phyloP scores from a whole-genome alignment of 2,888 invertebrate species.

The Diarsia brunnea region DNA sequence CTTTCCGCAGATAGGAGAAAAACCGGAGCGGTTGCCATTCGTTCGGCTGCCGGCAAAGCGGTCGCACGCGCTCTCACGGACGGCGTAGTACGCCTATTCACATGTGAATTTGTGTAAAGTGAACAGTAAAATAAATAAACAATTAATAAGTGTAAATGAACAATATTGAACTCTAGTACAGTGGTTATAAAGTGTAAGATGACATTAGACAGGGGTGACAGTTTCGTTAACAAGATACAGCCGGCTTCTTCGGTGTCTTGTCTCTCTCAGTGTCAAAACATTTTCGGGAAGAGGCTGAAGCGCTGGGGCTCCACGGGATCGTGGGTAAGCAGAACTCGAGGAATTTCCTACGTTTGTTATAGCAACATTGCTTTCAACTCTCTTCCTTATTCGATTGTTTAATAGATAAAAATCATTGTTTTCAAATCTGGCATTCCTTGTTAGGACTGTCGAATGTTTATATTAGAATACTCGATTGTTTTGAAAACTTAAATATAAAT shows the following conservation, averaged over 20 bases:
- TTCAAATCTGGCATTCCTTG: background rate
- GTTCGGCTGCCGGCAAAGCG: slow-evolving; percentile 76
- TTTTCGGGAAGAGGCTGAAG: slow-evolving; percentile 92
- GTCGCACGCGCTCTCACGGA: slow-evolving; percentile 75
- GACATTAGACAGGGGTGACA: slow-evolving; percentile 88
- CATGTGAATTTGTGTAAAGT: slow-evolving; percentile 57
- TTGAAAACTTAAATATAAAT: background rate
- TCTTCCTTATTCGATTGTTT: background rate
- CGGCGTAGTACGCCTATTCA: slow-evolving; percentile 45
- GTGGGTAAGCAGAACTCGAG: slow-evolving; percentile 90
- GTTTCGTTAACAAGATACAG: slow-evolving; percentile 87
- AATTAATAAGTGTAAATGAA: slow-evolving; percentile 51
- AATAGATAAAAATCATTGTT: background rate
- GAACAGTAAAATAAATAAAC: slow-evolving; percentile 46
- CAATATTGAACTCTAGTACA: slow-evolving; percentile 40
- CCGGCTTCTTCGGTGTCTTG: slow-evolving; percentile 89
- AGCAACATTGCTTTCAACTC: background rate
- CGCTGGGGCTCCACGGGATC: slow-evolving; percentile 94
- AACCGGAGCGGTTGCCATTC: slow-evolving; percentile 75
- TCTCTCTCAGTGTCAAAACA: slow-evolving; percentile 91
- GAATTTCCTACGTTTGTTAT: background rate
- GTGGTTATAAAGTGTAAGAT: slow-evolving; percentile 78
- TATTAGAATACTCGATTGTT: background rate
- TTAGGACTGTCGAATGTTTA: slow-evolving; percentile 20
- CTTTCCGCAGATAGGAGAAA: slow-evolving; percentile 82